Base-by-base conservation (phyloP, 2,888 invertebrate species). In the Drosophila atripex region DNA sequence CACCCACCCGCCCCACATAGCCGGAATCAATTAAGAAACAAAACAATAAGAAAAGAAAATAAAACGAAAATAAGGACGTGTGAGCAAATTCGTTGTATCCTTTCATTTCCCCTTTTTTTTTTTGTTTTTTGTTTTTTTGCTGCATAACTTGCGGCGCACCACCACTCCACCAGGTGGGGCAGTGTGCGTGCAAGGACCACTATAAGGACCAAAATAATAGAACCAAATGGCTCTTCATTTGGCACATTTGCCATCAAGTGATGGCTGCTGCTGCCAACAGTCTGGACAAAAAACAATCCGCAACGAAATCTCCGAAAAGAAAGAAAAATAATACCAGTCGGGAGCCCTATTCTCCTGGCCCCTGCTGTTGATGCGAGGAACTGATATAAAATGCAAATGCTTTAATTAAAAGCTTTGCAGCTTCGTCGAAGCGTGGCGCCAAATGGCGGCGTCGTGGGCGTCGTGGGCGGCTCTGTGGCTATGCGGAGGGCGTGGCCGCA, bases 361-460 rank as follows among this genome's bases (percentile, higher is more conserved):
- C 2, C 35, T n/a, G 35, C 6, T 35, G 35, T 16, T 41, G 59
- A 51, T 59, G 55, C 43, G 46, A 30, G 50, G 54, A 51, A 55
- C 87, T 80, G 85, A 77, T 82, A 86, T 80, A 80, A 82, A 86
- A 82, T 88, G 88, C 82, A 88, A 88, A 82, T 82, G 88, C 82
- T 84, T 82, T 86, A 82, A 82, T 82, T 88, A 82, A 82, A 82
- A 88, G 88, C 82, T 88, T 88, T 75, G 84, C 87, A 86, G 78
- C 80, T 72, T 69, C 72, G 66, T 58, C 64, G 82, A 78, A 75
- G 79, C 88, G 59, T 52, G 61, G 56, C 72, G 59, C 60, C 73
- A 64, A 66, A 76, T 50, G 61, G 59, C 21, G 61, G 59, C 21
- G 30, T 14, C 23, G 35, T 23, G 49, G 32, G 6, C 55, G 30